A percentile compares a stretch with the other conserved stretches of the same genome.
phyloP scores from a whole-genome alignment of 2,113 vertebrate genomes.

The Sinocyclocheilus anophthalmus region DNA sequence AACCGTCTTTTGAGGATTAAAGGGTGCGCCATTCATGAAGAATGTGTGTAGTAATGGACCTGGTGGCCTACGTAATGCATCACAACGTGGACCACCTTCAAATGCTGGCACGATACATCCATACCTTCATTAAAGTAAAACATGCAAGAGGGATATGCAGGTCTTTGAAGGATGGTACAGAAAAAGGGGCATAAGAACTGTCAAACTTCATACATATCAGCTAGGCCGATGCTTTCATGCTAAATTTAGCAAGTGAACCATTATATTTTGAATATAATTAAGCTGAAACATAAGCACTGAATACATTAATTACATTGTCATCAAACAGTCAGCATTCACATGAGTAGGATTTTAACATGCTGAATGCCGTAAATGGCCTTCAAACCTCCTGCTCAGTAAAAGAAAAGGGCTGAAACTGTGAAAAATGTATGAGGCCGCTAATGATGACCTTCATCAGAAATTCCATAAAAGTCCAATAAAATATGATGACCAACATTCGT shows the following conservation, averaged over 20 bases:
- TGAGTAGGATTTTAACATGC: not conserved
- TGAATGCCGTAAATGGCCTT: conserved; percentile 5
- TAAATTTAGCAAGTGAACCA: not conserved
- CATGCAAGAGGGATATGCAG: not conserved
- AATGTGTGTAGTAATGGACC: not conserved
- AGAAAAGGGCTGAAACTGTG: conserved; percentile 38
- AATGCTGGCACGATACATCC: not conserved
- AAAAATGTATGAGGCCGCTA: conserved; percentile 53
- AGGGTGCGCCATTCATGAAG: not conserved
- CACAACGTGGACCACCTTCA: not conserved
- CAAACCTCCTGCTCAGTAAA: not conserved
- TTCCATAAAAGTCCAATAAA: conserved; percentile 63
- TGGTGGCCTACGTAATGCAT: not conserved
- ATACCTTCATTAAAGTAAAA: not conserved
- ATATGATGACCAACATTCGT: conserved; percentile 56
- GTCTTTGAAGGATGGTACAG: not conserved
- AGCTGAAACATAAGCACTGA: conserved; percentile 9
- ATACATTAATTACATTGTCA: not conserved
- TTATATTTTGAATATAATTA: conserved; percentile 1
- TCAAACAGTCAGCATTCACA: not conserved
- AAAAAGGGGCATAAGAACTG: not conserved
- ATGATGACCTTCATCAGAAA: conserved; percentile 57
- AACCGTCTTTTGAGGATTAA: not conserved
- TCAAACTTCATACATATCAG: not conserved
- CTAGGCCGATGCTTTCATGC: not conserved